Evolutionary conservation across 2,888 invertebrate species (phyloP).

Genomic region (Ischnura elegans): DNA sequence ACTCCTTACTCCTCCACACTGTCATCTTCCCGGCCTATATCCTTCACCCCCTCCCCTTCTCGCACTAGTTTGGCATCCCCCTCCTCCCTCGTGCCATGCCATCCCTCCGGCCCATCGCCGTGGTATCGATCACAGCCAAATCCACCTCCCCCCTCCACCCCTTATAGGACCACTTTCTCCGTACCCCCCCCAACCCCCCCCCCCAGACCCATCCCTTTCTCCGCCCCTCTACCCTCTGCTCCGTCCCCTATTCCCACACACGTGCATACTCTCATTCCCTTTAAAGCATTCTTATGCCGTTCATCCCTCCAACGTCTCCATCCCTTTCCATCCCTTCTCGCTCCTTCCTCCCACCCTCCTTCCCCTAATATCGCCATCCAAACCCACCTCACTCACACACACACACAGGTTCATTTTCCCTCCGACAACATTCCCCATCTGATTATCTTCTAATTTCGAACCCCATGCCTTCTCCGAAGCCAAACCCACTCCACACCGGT

Average conservation of each 20-base stretch:
- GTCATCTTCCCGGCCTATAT: not conserved
- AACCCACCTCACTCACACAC: not conserved
- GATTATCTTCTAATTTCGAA: conserved; percentile 20
- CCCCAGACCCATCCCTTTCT: too few species aligned
- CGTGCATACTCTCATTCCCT: not conserved
- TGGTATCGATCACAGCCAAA: not conserved
- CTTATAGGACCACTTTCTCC: not conserved
- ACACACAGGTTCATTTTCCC: not conserved
- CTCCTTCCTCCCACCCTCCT: not conserved
- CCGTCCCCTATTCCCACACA: not conserved
- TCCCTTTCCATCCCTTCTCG: not conserved
- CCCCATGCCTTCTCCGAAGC: not conserved
- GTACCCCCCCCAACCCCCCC: not conserved
- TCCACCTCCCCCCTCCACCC: not conserved
- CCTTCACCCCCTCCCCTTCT: not conserved
- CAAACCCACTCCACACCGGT: not conserved
- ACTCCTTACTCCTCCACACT: not conserved
- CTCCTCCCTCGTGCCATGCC: not conserved
- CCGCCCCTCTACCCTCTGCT: not conserved
- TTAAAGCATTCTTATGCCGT: not conserved
- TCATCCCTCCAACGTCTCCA: not conserved
- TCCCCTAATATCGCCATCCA: not conserved
- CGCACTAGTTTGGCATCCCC: not conserved
- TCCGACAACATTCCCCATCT: not conserved
- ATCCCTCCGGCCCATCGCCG: not conserved